These are phyloP conservation scores for Eurystomus glaucurus DNA, from an alignment of 2,797 vertebrate genomes.

Conservation along the genomic window DNA sequence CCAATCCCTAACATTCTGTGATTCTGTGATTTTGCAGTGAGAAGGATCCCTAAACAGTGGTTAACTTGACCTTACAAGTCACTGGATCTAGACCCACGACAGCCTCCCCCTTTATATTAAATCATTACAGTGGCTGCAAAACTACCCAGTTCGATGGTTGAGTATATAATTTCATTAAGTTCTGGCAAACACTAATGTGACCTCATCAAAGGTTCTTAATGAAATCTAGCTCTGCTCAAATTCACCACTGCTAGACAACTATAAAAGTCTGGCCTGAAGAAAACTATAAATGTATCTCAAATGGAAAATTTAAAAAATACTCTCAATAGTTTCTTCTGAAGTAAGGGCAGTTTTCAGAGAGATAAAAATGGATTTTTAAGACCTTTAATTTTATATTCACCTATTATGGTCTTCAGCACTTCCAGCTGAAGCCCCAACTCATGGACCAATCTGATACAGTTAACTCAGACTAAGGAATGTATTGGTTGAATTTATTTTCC, in stretches of 20 bases:
- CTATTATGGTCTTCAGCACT: background rate
- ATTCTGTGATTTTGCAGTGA: background rate
- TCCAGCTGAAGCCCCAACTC: background rate
- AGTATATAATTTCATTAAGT: background rate
- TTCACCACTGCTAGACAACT: background rate
- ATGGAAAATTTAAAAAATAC: background rate
- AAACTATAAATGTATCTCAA: background rate
- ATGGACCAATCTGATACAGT: fast-evolving
- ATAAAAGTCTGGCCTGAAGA: background rate
- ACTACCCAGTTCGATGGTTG: background rate
- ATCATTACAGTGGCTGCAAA: background rate
- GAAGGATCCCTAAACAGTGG: background rate
- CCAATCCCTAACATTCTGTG: too few species aligned
- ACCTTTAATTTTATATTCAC: background rate
- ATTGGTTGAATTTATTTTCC: background rate
- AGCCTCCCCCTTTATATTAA: background rate
- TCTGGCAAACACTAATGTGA: conserved; percentile 12
- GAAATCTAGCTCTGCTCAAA: background rate
- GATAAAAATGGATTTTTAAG: background rate
- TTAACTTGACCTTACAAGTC: background rate
- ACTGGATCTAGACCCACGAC: background rate
- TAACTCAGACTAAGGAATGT: background rate
- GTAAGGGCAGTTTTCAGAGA: background rate
- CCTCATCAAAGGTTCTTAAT: conserved; percentile 7
- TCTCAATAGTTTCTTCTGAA: background rate